A percentile compares a stretch with the other conserved stretches of the same genome.
phyloP scores from a whole-genome alignment of 2,797 vertebrate species.

The Pachyuromys duprasi region DNA sequence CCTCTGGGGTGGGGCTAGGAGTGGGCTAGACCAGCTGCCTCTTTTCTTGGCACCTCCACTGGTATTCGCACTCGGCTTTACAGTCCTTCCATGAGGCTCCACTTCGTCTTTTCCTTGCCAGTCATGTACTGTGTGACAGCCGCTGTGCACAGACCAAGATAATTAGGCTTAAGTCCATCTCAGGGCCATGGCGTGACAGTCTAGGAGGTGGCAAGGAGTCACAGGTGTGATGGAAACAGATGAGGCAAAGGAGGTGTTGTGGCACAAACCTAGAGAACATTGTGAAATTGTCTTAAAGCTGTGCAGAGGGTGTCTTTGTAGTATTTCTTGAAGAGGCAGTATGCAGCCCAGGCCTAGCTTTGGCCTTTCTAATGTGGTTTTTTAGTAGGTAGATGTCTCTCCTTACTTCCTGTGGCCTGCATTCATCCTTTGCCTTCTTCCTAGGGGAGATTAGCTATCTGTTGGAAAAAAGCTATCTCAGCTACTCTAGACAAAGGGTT shows the following conservation, averaged over 20 bases:
- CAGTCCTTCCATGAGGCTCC: neutral
- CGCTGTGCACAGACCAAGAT: no score
- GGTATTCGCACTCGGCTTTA: neutral
- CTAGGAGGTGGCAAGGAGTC: no score
- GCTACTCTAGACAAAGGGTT: neutral
- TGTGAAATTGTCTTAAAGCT: neutral
- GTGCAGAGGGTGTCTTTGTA: neutral
- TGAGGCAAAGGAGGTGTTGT: neutral
- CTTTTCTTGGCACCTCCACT: neutral
- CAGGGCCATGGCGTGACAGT: neutral
- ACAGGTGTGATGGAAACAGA: neutral
- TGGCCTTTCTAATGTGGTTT: accelerated
- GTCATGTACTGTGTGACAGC: neutral
- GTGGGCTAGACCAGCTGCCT: neutral
- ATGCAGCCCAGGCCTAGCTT: neutral
- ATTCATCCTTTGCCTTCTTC: neutral
- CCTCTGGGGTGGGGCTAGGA: neutral
- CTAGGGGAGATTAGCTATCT: neutral
- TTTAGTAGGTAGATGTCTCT: neutral
- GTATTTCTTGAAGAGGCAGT: constrained; percentile 26
- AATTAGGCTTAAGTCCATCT: neutral
- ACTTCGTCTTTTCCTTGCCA: neutral
- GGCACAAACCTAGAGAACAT: neutral
- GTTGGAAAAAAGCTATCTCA: neutral
- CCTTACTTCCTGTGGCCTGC: neutral